Evolutionary conservation across 2,888 invertebrate genomes (phyloP).

Genomic region (Stratiomys singularior): DNA sequence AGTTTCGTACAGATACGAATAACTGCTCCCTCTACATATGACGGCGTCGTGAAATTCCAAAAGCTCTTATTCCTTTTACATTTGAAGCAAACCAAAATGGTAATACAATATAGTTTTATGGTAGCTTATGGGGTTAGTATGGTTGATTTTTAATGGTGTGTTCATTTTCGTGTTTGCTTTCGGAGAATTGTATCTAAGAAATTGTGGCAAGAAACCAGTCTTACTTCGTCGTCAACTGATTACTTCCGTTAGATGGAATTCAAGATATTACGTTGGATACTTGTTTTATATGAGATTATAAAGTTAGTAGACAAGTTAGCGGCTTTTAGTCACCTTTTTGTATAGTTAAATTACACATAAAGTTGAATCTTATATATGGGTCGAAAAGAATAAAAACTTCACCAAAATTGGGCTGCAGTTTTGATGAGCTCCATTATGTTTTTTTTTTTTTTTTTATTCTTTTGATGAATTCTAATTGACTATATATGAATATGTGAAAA

Average conservation of each 20-base stretch:
- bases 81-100: background rate
- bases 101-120: background rate
- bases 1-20: no score
- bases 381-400: no score
- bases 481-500: no score
- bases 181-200: background rate
- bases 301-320: background rate
- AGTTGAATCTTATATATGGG: no score
- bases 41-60: no score
- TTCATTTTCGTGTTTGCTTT: background rate
- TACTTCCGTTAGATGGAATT: conserved; percentile 7
- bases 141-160: background rate
- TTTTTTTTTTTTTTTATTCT: no score
- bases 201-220: background rate
- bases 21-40: no score
- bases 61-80: background rate
- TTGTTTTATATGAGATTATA: background rate
- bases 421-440: no score
- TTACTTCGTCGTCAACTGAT: background rate
- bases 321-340: background rate
- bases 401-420: no score
- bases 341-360: background rate
- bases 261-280: background rate
- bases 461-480: no score
- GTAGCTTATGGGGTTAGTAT: background rate